Base-by-base conservation (phyloP, 2,113 vertebrate species). In the Atractosteus spatula region DNA sequence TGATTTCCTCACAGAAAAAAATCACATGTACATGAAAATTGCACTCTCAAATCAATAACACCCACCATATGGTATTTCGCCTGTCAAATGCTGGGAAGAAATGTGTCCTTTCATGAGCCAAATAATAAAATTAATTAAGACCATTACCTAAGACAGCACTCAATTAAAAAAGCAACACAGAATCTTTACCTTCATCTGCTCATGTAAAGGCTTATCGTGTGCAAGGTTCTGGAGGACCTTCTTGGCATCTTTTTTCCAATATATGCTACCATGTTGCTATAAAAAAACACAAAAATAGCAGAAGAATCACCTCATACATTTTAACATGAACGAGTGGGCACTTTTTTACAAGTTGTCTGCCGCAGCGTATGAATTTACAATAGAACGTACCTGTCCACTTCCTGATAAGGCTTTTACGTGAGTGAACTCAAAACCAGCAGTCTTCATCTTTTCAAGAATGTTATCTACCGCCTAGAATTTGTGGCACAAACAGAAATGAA, bases 201-300 rank as follows among this genome's bases (percentile, higher is more conserved):
- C 81, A 72, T 90, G 74, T 41, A 99, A 88, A 14, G 75, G 78
- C 66, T 83, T 81, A 10, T 86, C 76, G 0, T 91, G 74, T 43
- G 93, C 78, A 6, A 93, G 86, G 67, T 74, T 76, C 16, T 76
- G 81, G 73, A 99, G 88, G 10, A 75, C 77, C n/a, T 64, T 59
- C 8, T 77, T 74, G 0, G 96, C 91, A 68, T 95, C 95, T 6
- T 74, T 80, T 66, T 86, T 96, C 97, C 97, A 99, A 77, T 92
- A 98, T 8, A 99, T 91, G 6, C 95, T 96, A 62, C 97, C 96
- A 14, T 99, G 97, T 95, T 99, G 97, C 97, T 99, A 82, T 41
- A 77, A 4, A 62, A 45, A 78, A 43, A 63, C n/a, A 4, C 55
- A 74, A 42, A 29, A 41, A 11, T 13, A 41, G 29, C 51, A 55